Percentiles rank a stretch among this genome's conserved stretches.
These are phyloP conservation scores for Melangyna quadrimaculata DNA, from an alignment of 2,888 invertebrate species.

Conservation along the genomic window DNA sequence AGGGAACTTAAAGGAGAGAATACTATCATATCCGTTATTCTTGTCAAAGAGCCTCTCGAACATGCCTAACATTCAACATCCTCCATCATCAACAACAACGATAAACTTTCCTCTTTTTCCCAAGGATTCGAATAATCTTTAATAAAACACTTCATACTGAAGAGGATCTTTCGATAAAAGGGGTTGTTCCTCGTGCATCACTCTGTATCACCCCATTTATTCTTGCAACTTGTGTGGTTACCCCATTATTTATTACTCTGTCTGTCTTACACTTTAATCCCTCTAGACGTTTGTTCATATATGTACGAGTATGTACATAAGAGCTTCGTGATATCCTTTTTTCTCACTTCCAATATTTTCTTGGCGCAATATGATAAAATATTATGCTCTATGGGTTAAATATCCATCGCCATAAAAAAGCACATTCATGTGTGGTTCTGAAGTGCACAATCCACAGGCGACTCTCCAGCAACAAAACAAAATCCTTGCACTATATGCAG, in stretches of 20 bases:
- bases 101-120: conserved; percentile 34
- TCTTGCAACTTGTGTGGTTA: conserved; percentile 25
- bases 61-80: conserved; percentile 7
- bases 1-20: not conserved
- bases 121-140: conserved; percentile 62
- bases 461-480: conserved; percentile 3
- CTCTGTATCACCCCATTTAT: not conserved
- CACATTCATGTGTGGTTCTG: conserved; percentile 18
- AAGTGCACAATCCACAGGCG: conserved; percentile 45
- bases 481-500: not conserved
- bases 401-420: conserved; percentile 8
- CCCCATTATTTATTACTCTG: conserved; percentile 49
- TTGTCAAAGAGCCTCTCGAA: conserved; percentile 7
- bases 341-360: conserved; percentile 20
- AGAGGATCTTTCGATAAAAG: not conserved
- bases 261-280: conserved; percentile 42
- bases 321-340: not conserved
- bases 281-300: conserved; percentile 1
- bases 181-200: not conserved
- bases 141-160: conserved; percentile 56
- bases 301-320: not conserved
- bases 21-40: conserved; percentile 21
- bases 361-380: conserved; percentile 42
- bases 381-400: not conserved
- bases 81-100: conserved; percentile 29